Evolutionary conservation across 2,797 vertebrate species (phyloP).

Genomic region (Sebastes diaconus): DNA sequence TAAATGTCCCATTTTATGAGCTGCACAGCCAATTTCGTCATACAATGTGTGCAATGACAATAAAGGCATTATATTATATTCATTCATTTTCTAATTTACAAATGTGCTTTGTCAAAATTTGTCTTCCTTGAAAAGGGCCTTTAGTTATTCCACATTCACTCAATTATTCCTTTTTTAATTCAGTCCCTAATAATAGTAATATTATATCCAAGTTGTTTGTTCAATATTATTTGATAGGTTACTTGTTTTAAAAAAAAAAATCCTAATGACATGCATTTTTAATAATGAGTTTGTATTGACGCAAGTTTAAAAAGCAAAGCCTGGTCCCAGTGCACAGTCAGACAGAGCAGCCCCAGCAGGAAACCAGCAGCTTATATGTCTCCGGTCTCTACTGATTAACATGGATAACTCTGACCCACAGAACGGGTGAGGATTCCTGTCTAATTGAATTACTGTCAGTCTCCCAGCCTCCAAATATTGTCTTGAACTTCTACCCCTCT

Average conservation of each 20-base stretch:
- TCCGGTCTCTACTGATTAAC: slow-evolving; percentile 84
- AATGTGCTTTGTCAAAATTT: neutral
- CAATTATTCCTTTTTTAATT: neutral
- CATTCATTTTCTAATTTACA: neutral
- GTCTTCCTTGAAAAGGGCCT: neutral
- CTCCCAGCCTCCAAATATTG: slow-evolving; percentile 87
- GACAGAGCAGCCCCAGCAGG: slow-evolving; percentile 74
- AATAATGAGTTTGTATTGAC: slow-evolving; percentile 27
- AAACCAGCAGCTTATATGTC: slow-evolving; percentile 80
- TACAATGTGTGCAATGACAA: neutral
- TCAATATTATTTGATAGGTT: neutral
- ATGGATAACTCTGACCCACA: slow-evolving; percentile 87
- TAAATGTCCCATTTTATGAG: neutral
- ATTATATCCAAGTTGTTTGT: neutral
- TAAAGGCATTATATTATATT: neutral
- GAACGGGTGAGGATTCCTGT: slow-evolving; percentile 84
- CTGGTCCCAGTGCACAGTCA: slow-evolving; percentile 46
- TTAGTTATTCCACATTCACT: neutral
- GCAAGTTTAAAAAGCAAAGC: slow-evolving; percentile 29
- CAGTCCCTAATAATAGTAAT: neutral
- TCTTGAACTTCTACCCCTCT: slow-evolving; percentile 85
- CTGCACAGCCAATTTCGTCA: neutral
- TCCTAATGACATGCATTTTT: neutral
- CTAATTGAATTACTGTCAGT: slow-evolving; percentile 92
- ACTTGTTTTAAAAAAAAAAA: neutral